Base-by-base conservation (phyloP, 2,113 vertebrate genomes). In the Xiphias gladius region DNA sequence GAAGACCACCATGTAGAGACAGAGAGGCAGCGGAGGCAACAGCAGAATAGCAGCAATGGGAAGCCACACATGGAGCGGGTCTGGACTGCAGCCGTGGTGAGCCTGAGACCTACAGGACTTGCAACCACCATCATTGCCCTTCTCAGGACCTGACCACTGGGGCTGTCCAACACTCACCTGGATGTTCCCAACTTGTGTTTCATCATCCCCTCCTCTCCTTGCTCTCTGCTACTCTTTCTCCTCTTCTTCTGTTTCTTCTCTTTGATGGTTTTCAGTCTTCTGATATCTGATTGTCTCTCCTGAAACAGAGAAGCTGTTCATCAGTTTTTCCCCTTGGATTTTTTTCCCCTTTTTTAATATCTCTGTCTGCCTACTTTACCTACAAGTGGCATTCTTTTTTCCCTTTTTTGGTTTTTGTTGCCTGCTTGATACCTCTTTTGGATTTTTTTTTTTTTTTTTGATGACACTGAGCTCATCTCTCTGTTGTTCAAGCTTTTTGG, bases 11-110 rank as follows among this genome's bases (percentile, higher is more conserved):
- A 98, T 97, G 98, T 99, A 98, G 97, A 95, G 95, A 90, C 85
- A 61, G 94, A 94, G 93, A 93, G 86, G 88, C 92, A 90, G 86
- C 65, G 83, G 90, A 92, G 94, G 82, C 95, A 96, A 92, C 83
- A 91, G 86, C 90, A 88, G 82, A 93, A 92, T 55, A 91, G 90
- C 92, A 95, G 82, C 95, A 95, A 99, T 99, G 98, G 97, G 94
- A 95, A 95, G 90, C 93, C 75, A 94, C 96, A 96, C 95, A 97
- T 97, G 97, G 97, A 97, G 96, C 88, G 94, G 95, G 92, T 95
- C 96, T 92, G 96, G 96, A 95, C 96, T 96, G 94, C 97, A 98
- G 94, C 97, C 97, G 93, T 98, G 96, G 92, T 97, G 96, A 98
- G 91, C 94, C 92, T 92, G 90, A 93, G 84, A 91, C 68, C 86